These are phyloP conservation scores for Aspidoscelis tigris DNA, from an alignment of 2,113 vertebrate species.

Conservation along the genomic window DNA sequence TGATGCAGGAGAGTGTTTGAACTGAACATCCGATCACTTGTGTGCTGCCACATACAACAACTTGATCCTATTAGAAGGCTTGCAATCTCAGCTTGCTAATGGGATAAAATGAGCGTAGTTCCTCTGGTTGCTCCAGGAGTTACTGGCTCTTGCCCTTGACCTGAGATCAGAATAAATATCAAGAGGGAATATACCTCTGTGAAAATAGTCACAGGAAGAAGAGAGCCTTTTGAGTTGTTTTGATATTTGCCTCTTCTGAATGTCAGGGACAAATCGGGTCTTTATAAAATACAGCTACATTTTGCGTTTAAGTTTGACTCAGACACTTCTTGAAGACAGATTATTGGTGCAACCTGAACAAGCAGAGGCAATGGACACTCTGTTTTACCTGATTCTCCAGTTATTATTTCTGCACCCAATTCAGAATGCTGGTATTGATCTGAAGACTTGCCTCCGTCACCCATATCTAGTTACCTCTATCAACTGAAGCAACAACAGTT, in stretches of 20 bases:
- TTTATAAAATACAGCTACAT: neutral
- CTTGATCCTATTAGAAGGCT: conserved; percentile 61
- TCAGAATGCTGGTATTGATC: neutral
- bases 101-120: conserved; percentile 65
- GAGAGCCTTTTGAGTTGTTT: neutral
- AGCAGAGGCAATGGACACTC: neutral
- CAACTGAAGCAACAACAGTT: neutral
- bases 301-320: neutral
- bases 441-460: neutral
- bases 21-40: conserved; percentile 39
- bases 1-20: neutral
- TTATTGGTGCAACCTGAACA: too few relatives aligned
- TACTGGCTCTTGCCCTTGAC: conserved; percentile 51
- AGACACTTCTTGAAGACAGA: too few relatives aligned
- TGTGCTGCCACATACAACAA: conserved; percentile 36
- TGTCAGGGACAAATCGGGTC: neutral
- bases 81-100: conserved; percentile 61
- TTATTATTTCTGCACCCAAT: neutral
- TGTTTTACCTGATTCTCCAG: neutral
- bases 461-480: neutral
- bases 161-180: conserved; percentile 30
- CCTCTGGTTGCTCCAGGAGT: conserved; percentile 41
- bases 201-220: neutral
- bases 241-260: neutral
- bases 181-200: conserved; percentile 11